phyloP scores from a whole-genome alignment of 2,888 invertebrate species.

The Mayetiola destructor region DNA sequence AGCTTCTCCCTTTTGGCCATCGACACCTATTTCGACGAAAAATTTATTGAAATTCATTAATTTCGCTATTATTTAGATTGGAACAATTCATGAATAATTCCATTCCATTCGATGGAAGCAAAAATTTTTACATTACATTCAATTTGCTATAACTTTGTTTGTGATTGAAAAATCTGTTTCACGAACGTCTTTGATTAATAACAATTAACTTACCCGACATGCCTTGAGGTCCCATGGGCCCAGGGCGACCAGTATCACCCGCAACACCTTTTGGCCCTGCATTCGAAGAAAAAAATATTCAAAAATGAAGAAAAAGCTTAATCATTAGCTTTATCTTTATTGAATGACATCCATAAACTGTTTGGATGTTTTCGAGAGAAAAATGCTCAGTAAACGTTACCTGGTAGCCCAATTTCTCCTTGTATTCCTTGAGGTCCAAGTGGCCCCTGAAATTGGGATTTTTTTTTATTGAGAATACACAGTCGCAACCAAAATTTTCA shows the following conservation, averaged over 20 bases:
- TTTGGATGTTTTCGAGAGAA: too few relatives aligned
- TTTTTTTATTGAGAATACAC: not conserved
- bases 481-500: not conserved
- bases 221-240: slow-evolving; percentile 54
- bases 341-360: too few relatives aligned
- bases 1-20: slow-evolving; percentile 57
- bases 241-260: slow-evolving; percentile 44
- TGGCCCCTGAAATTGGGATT: not conserved
- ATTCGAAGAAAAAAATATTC: not conserved
- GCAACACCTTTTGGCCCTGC: not conserved
- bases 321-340: too few relatives aligned
- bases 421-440: not conserved
- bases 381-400: too few relatives aligned
- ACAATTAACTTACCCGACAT: slow-evolving; percentile 40
- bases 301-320: too few relatives aligned
- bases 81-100: too few relatives aligned
- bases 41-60: too few relatives aligned
- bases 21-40: not conserved
- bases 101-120: too few relatives aligned
- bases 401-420: not conserved
- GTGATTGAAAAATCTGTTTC: not conserved
- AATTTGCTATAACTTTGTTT: not conserved
- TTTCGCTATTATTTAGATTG: too few relatives aligned
- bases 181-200: too few relatives aligned
- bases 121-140: not conserved